These are phyloP conservation scores for Tyto alba DNA, from an alignment of 2,113 vertebrate genomes.

Conservation along the genomic window DNA sequence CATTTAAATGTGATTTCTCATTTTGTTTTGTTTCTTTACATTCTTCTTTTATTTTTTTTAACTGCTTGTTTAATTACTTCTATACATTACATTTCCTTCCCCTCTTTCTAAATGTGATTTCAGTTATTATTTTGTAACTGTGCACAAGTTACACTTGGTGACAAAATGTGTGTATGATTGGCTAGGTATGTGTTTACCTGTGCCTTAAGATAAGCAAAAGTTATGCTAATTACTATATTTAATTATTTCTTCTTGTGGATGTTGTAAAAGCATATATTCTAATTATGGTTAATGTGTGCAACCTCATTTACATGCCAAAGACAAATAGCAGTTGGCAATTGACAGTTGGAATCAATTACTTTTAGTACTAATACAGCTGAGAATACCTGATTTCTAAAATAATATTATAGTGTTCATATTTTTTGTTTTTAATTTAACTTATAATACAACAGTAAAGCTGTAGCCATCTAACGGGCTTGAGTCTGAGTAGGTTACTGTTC, in stretches of 20 bases:
- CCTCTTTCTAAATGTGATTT: background rate
- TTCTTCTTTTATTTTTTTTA: background rate
- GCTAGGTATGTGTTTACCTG: background rate
- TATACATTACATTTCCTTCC: background rate
- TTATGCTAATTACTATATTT: background rate
- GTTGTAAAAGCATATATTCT: background rate
- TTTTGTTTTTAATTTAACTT: background rate
- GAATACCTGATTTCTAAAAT: background rate
- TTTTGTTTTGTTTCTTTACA: background rate
- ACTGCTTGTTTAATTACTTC: background rate
- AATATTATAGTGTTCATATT: background rate
- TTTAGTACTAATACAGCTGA: background rate
- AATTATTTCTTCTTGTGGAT: background rate
- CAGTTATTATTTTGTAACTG: background rate
- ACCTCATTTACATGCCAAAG: background rate
- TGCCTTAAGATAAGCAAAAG: background rate
- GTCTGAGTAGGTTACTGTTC: background rate
- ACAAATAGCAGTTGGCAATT: background rate
- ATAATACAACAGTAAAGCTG: background rate
- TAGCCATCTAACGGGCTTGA: background rate
- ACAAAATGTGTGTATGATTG: background rate
- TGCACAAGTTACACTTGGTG: background rate
- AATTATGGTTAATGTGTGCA: background rate
- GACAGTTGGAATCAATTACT: background rate
- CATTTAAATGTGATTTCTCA: conserved; percentile 9